Evolutionary conservation across 2,888 invertebrate genomes (phyloP), one percentile per base, ranked within the genome.

Genomic region (Tuberolachnus salignus): DNA sequence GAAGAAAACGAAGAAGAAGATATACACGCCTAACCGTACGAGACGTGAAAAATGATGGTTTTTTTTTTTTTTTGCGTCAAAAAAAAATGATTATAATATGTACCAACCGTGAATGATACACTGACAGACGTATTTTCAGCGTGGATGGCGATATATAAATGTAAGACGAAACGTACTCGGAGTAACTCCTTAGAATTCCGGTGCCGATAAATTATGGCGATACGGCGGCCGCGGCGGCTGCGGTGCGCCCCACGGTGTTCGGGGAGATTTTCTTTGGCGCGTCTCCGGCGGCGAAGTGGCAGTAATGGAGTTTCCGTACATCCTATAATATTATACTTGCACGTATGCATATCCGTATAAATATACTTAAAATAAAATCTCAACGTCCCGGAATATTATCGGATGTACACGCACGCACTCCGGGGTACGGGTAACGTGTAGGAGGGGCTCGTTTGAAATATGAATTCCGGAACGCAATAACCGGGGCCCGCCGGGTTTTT

Each of bases 251-350:
- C 21, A 6, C 42, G 21, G 55, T 69, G n/a, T 53, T 69, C 42
- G 26, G 59, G 59, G 26, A 46, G 59, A 26, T 59, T 72, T 59
- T 72, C 46, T 72, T 49, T 61, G 19, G 57, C 19, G 53, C 6
- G 11, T 16, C 3, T 0, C 19, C 14, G 34, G 9, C 3, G n/a
- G 34, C 9, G 44, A 13, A 1, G 23, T 3, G 23, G 70, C 1
- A 44, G 55, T 70, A 70, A 57, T 70, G 55, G 70, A 70, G 70
- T 70, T 70, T 70, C 44, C 44, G 44, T 57, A 57, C 44, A 23
- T 70, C 69, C 34, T 53, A 13, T 26, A 34, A 4, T 4, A 3
- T 6, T 34, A 34, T 23, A 26, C 59, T 59, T n/a, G n/a, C n/a
- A n/a, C n/a, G n/a, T n/a, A n/a, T n/a, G n/a, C n/a, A n/a, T n/a